Evolutionary conservation across 2,113 vertebrate species (phyloP), one percentile per base, ranked within the genome.

Genomic region (Spermophilus dauricus): DNA sequence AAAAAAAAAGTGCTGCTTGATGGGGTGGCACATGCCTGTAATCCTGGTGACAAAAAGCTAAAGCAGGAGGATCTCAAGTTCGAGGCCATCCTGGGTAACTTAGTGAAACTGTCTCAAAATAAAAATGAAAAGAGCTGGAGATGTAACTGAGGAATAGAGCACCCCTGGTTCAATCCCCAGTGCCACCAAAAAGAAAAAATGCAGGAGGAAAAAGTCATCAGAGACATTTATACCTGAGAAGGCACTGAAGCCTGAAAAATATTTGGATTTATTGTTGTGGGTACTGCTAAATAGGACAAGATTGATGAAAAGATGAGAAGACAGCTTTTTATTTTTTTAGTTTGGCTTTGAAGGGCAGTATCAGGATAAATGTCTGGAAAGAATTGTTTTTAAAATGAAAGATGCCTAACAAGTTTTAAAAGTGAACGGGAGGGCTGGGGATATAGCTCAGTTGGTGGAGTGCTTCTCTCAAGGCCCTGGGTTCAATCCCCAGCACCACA

Each of bases 301-400:
- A 14, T 53, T 53, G 13, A 53, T 3, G 1, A 53, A 53, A 53
- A 14, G 42, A 86, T 61, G 51, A 88, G 56, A 73, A 42, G 37
- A 4, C 34, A 12, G n/a, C 39, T 94, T 63, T 9, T 86, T 70
- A 12, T 88, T 26, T 56, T 42, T 48, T 72, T 8, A 72, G 8
- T 73, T 85, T 90, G 51, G 7, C 53, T 91, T 69, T 82, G 45
- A 86, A 90, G 67, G 93, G 45, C 76, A 91, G 4, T n/a, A 8
- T 56, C 73, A 80, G 48, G 76, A 86, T 72, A 87, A 80, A 69
- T 56, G 24, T 94, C 73, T 70, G 16, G 8, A 37, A 34, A 34
- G 65, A 48, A 51, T 78, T 34, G 53, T 76, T 96, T 86, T 87
- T 58, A 77, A 76, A 37, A 91, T 81, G 51, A 81, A 70, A 92